These are phyloP conservation scores for Trichechus manatus DNA, from an alignment of 2,113 vertebrate species.

Conservation along the genomic window DNA sequence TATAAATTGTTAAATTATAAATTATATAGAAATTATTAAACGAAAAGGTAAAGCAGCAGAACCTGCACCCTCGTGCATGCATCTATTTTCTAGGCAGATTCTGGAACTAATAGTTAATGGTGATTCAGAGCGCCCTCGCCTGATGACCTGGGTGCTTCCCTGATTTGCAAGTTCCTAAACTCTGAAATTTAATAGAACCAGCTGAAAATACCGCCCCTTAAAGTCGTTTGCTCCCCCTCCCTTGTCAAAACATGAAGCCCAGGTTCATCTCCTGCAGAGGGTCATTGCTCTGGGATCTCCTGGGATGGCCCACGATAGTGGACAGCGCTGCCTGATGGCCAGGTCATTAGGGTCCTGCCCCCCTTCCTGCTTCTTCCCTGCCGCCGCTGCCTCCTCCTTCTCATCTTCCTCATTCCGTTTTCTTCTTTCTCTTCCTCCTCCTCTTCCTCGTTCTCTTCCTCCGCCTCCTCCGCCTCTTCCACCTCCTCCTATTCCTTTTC, in stretches of 20 bases:
- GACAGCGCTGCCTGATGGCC: not conserved
- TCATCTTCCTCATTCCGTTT: accelerated
- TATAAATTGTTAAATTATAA: no score
- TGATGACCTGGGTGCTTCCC: not conserved
- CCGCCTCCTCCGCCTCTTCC: no score
- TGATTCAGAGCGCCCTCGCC: not conserved
- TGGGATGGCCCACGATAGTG: not conserved
- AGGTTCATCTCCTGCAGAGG: not conserved
- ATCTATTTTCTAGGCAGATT: not conserved
- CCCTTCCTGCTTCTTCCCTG: no score
- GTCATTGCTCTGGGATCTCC: not conserved
- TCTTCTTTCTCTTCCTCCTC: accelerated
- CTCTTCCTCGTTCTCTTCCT: no score
- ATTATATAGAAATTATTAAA: no score
- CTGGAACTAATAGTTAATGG: not conserved
- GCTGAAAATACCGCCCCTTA: not conserved
- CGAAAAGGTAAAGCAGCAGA: not conserved
- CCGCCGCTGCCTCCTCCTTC: no score
- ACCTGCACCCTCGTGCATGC: not conserved
- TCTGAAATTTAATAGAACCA: not conserved
- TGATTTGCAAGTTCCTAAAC: not conserved
- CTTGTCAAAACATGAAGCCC: not conserved
- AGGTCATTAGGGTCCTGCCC: accelerated
- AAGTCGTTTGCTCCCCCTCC: not conserved
- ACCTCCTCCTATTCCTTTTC: no score